Base-by-base conservation (phyloP, 2,113 vertebrate genomes). In the Atlantisia rogersi region DNA sequence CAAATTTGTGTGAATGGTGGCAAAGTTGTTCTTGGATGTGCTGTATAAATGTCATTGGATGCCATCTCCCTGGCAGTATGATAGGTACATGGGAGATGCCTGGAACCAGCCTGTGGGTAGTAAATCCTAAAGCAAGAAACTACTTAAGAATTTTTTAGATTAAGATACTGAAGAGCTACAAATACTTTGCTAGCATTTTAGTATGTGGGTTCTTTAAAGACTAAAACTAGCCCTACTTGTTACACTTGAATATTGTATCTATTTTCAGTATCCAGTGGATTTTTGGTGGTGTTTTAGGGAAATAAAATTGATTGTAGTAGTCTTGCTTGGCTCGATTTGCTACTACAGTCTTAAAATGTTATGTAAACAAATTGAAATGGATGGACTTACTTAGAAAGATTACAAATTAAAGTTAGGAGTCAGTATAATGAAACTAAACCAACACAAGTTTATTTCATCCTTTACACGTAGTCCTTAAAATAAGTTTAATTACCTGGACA, bases 51-150 rank as follows among this genome's bases (percentile, higher is more conserved):
- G 25, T 67, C 3, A 8, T 24, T 52, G 26, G 11, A 35, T 65
- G 56, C 42, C 62, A 31, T 68, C 44, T 79, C 2, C 50, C 70
- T 50, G 62, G 19, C 25, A 62, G 5, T 67, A 4, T 20, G 44
- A 14, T 46, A 2, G 3, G 11, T 42, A 25, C 8, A 1, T 37
- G 5, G 6, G 15, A 70, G 28, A 12, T 17, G 4, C 0, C 0
- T n/a, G 50, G 14, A 29, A 29, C 9, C 21, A 64, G 26, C 16
- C 15, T 42, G 10, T 24, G 21, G 69, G 25, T 4, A 52, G 6
- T 63, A 78, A 73, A 35, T 40, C 11, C 15, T n/a, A 5, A 56
- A 88, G 24, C 37, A 69, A 76, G 25, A 48, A 46, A 22, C 24
- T 50, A 18, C 5, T 28, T 67, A 31, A 11, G 18, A 35, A 8